Conservation (phyloP, 2,113 vertebrate genomes). For the Sinocyclocheilus grahami region DNA sequence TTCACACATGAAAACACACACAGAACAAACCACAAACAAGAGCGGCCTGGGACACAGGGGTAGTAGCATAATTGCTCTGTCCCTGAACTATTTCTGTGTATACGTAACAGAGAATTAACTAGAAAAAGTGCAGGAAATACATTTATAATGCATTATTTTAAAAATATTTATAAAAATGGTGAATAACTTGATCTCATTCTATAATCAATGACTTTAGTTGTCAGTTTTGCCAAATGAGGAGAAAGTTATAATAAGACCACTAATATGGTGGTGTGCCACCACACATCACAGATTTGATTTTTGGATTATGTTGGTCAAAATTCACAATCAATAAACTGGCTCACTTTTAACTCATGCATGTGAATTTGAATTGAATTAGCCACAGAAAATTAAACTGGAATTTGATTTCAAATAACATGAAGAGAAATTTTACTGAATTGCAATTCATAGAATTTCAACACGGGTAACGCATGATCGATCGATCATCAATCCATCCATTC, state of each 20-base stretch:
- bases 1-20: conserved; percentile 30
- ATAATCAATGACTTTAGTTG: neutral
- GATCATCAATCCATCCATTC: neutral
- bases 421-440: neutral
- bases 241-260: neutral
- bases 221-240: neutral
- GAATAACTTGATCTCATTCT: neutral
- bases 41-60: neutral
- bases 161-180: neutral
- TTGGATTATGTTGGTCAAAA: neutral
- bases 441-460: neutral
- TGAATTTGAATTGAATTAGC: neutral
- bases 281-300: neutral
- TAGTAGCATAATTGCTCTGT: neutral
- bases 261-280: neutral
- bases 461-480: neutral
- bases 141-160: neutral
- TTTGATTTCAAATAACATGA: neutral
- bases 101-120: neutral
- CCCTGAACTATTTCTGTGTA: neutral
- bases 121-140: neutral
- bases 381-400: neutral
- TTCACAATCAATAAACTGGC: neutral
- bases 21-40: conserved; percentile 18
- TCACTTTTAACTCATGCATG: neutral